phyloP scores from a whole-genome alignment of 1,140 invertebrate species.

The Akabosia matsudoensis region DNA sequence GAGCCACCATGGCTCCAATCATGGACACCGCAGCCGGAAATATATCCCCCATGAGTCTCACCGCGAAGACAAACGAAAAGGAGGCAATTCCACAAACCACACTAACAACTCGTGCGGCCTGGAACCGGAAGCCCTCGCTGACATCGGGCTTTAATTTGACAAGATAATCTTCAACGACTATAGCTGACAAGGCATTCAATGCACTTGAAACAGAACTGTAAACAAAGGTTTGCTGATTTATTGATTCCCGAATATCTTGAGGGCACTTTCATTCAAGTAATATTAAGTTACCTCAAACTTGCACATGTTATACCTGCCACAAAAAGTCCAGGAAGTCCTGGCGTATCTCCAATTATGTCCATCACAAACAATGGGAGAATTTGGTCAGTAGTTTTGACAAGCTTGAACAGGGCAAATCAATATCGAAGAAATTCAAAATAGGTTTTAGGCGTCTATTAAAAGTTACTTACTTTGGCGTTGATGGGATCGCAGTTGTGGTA shows the following conservation, averaged over 20 bases:
- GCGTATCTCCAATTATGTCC: constrained; percentile 64
- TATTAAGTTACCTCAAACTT: constrained; percentile 6
- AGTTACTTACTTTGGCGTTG: constrained; percentile 51
- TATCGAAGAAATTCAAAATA: constrained; percentile 51
- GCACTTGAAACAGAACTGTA: constrained; percentile 39
- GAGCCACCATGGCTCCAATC: constrained; percentile 76
- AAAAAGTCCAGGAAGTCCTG: constrained; percentile 75
- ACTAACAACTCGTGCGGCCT: constrained; percentile 31
- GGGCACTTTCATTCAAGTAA: background rate
- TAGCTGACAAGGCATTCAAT: constrained; percentile 40
- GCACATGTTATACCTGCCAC: constrained; percentile 57
- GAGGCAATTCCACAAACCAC: constrained; percentile 34
- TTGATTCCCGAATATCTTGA: background rate
- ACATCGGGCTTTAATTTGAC: constrained; percentile 25
- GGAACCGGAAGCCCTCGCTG: constrained; percentile 18
- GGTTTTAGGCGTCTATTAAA: no score
- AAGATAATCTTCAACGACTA: constrained; percentile 39
- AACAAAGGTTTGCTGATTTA: background rate
- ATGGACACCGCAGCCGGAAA: constrained; percentile 67
- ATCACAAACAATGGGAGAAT: constrained; percentile 69
- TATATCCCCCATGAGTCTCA: constrained; percentile 8
- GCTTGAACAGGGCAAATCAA: constrained; percentile 55
- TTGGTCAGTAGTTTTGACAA: constrained; percentile 63
- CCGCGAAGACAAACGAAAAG: constrained; percentile 32
- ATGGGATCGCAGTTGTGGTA: constrained; percentile 56